phyloP scores from a whole-genome alignment of 2,797 vertebrate genomes.

The Brachyalestes nurse region DNA sequence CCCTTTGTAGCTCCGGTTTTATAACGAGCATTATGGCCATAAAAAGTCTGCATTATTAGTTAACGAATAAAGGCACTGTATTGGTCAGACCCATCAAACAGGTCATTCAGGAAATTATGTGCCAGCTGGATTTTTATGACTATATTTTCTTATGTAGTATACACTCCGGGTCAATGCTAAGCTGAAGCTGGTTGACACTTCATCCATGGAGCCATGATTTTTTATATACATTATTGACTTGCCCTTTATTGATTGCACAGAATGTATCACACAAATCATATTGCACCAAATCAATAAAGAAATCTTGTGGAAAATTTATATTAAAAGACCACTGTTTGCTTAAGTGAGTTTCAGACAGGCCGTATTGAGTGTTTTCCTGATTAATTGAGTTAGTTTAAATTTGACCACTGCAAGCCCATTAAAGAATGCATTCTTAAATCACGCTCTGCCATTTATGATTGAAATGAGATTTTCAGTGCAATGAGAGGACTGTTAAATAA shows the following conservation, averaged over 20 bases:
- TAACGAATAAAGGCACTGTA: conserved; percentile 54
- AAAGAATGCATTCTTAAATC: conserved; percentile 98
- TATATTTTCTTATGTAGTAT: conserved; percentile 58
- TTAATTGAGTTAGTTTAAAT: conserved; percentile 98
- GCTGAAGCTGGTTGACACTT: conserved; percentile 82
- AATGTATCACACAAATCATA: conserved; percentile 99
- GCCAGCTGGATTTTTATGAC: conserved; percentile 63
- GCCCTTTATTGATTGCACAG: conserved; percentile 89
- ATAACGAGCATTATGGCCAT: conserved; percentile 49
- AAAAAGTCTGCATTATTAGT: conserved; percentile 59
- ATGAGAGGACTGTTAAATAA: conserved; percentile 84
- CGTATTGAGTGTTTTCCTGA: conserved; percentile 97
- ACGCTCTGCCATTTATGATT: conserved; percentile 95
- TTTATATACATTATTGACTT: conserved; percentile 89
- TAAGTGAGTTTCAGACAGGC: conserved; percentile 89
- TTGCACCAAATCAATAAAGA: conserved; percentile 96
- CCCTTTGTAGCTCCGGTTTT: conserved; percentile 31
- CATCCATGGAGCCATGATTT: conserved; percentile 77
- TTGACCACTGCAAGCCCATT: conserved; percentile 94
- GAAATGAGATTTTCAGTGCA: conserved; percentile 93
- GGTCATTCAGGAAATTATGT: conserved; percentile 62
- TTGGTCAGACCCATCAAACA: conserved; percentile 58
- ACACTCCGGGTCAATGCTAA: conserved; percentile 72
- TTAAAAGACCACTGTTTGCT: conserved; percentile 90
- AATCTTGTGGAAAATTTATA: conserved; percentile 99